Evolutionary conservation across 2,113 vertebrate genomes (phyloP).

Genomic region (Capreolus pygargus): DNA sequence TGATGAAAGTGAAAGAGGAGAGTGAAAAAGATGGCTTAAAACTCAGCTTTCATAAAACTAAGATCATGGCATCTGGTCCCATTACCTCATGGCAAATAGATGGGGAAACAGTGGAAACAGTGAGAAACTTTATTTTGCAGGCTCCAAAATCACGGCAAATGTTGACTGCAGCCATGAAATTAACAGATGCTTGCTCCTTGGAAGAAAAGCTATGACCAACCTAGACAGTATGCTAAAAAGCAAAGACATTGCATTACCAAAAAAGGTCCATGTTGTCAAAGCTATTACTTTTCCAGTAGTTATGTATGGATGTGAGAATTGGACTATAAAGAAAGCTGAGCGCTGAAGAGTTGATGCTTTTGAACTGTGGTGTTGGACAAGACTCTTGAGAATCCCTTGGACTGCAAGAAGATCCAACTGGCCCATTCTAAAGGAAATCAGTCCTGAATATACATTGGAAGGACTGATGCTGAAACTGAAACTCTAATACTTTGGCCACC

Average conservation of each 20-base stretch:
- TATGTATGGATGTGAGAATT: not conserved
- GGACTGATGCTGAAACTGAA: not conserved
- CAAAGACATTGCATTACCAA: not conserved
- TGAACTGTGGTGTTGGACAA: not conserved
- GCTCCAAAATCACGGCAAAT: not conserved
- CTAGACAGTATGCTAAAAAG: not conserved
- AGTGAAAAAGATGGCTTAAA: not conserved
- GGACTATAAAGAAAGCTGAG: not conserved
- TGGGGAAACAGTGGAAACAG: not conserved
- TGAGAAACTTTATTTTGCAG: rapidly evolving
- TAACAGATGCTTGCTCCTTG: not conserved
- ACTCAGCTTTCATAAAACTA: not conserved
- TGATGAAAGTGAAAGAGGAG: not conserved
- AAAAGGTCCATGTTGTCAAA: not conserved
- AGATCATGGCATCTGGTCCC: not conserved
- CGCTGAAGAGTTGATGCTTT: not conserved
- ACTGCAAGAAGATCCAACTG: not conserved
- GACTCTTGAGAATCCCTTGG: not conserved
- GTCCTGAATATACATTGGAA: not conserved
- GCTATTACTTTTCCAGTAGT: not conserved
- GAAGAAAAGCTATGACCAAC: not conserved
- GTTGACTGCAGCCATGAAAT: not conserved
- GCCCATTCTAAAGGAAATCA: not conserved
- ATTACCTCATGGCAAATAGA: not conserved
- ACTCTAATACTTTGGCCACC: not conserved